These are phyloP conservation scores for Ooceraea biroi DNA, from an alignment of 1,140 invertebrate genomes.

Conservation along the genomic window DNA sequence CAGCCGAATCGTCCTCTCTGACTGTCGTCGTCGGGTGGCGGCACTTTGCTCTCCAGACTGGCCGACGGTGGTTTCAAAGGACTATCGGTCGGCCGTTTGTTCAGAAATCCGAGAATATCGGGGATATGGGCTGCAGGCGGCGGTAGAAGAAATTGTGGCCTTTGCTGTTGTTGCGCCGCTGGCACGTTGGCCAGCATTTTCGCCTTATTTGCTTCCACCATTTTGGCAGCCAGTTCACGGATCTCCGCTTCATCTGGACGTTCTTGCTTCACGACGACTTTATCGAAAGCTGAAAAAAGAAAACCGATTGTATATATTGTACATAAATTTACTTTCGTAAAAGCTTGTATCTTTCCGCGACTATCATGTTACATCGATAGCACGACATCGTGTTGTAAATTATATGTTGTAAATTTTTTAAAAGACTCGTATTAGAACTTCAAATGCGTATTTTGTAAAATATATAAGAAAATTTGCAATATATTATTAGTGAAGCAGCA, in stretches of 20 bases:
- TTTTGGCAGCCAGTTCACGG: constrained; percentile 93
- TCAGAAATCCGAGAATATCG: constrained; percentile 88
- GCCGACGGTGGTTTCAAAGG: constrained; percentile 76
- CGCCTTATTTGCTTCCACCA: constrained; percentile 94
- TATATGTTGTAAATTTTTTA: not conserved
- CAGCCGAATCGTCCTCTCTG: constrained; percentile 95
- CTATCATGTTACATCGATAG: not conserved
- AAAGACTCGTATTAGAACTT: not conserved
- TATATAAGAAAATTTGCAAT: not conserved
- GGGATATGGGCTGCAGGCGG: constrained; percentile 76
- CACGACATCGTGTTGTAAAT: not conserved
- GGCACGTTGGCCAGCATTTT: constrained; percentile 87
- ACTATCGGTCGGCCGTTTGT: constrained; percentile 80
- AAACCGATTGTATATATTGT: not conserved
- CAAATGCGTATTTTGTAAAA: not conserved
- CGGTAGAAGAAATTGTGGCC: constrained; percentile 69
- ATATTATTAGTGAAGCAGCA: not conserved
- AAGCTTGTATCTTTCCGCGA: not conserved
- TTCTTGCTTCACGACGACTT: constrained; percentile 91
- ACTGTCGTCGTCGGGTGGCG: constrained; percentile 91
- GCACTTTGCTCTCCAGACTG: constrained; percentile 77
- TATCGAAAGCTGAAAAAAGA: constrained; percentile 72
- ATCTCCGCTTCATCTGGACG: constrained; percentile 95
- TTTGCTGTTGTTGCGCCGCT: constrained; percentile 67
- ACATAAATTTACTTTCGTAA: not conserved